Percentiles rank a stretch among this genome's conserved stretches.
Evolutionary conservation across 1,140 invertebrate species (phyloP).

Genomic region (Aphidius ervi): DNA sequence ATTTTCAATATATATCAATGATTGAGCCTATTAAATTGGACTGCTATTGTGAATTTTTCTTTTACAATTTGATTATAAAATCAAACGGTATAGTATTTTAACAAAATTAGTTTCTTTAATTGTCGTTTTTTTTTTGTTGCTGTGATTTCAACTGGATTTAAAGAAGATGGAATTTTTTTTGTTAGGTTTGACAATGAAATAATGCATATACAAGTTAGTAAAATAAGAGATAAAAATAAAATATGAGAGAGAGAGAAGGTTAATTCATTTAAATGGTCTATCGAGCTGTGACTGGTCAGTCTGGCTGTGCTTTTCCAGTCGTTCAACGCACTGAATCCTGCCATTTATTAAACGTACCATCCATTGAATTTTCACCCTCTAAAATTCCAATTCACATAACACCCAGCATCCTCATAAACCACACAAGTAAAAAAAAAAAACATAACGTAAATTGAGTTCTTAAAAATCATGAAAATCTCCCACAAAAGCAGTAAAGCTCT

Average conservation of each 20-base stretch:
- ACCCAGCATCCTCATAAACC: conserved; percentile 3
- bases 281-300: conserved; percentile 22
- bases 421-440: conserved; percentile 5
- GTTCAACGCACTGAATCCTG: conserved; percentile 3
- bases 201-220: conserved; percentile 11
- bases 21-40: no score
- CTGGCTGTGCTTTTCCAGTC: conserved; percentile 4
- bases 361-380: conserved; percentile 7
- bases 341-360: conserved; percentile 17
- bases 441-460: background rate
- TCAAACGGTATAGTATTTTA: no score
- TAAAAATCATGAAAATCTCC: conserved; percentile 7
- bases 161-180: background rate
- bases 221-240: no score
- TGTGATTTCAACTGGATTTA: background rate
- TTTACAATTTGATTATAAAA: no score
- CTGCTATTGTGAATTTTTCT: no score
- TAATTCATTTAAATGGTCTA: conserved; percentile 27
- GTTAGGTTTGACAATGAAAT: conserved; percentile 11
- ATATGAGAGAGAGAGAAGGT: conserved; percentile 1
- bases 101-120: background rate
- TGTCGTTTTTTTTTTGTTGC: background rate
- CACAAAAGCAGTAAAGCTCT: background rate
- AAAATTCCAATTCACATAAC: conserved; percentile 15
- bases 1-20: no score